Base-by-base conservation (phyloP, 2,113 vertebrate genomes). In the Grammomys surdaster region DNA sequence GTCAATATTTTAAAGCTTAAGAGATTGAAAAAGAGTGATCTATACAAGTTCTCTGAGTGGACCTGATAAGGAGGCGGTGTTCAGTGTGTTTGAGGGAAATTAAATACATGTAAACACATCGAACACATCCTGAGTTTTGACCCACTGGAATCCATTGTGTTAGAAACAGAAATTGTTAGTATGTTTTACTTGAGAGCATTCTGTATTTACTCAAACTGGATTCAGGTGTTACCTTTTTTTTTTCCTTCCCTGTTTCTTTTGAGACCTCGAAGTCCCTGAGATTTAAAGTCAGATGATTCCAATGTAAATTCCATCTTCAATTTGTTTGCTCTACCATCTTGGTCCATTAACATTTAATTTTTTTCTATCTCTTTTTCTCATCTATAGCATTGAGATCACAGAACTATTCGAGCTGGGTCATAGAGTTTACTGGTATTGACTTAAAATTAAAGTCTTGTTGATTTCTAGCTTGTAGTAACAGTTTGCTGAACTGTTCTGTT, bases 401-500 rank as follows among this genome's bases (percentile, higher is more conserved):
- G 75, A 91, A 90, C 87, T 88, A 86, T 10, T 81, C 90, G 70
- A 96, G 48, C 75, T 86, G 51, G 40, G 90, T 58, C 22, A 43
- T 31, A 36, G 40, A 33, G n/a, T 96, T 94, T 65, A 93, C 73
- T 40, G 48, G 43, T 89, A 54, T 46, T 46, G 58, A 80, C 22
- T 87, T 72, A 80, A 46, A 51, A 90, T 95, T 90, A 63, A 92
- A 87, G 76, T 51, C 10, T 4, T 91, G 76, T 51, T 11, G n/a
- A 58, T 78, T 89, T 92, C 28, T 94, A 90, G 58, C 8, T 90
- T 93, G 65, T 89, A 90, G 60, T 3, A 11, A 9, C 28, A 77
- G 81, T 51, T 89, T 89, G 5, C 20, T 88, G 90, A 81, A 81
- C 36, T n/a, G 78, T 92, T 86, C 58, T 93, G 51, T 93, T 81